Base-by-base conservation (phyloP, 2,797 vertebrate genomes). In the Spondyliosoma cantharus region DNA sequence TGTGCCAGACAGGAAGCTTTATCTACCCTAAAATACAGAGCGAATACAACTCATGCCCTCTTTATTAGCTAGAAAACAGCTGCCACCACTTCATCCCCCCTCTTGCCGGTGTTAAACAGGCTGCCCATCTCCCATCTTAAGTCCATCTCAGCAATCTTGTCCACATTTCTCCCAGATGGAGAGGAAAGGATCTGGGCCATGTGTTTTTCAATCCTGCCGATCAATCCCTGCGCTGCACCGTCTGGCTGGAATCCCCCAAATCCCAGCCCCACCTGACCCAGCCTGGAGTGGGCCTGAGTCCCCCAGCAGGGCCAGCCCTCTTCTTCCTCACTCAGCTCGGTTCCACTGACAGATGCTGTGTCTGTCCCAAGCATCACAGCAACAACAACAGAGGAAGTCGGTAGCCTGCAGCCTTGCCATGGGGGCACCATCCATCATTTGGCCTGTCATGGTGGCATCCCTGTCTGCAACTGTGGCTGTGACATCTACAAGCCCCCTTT, bases 341-440 rank as follows among this genome's bases (percentile, higher is more conserved):
- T 71, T 89, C 78, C 83, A 83, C 76, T 83, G 83, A 89, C 86
- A 92, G 86, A 91, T 91, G 82, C 89, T 86, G 83, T 60, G 84
- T 83, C 71, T 91, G 80, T 90, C 81, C 78, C 80, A 86, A 71
- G 78, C 86, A 88, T 90, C 90, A 85, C 90, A 91, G 81, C 81
- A 81, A 63, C 73, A 76, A 67, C 88, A 91, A 84, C 79, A 83
- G 80, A 86, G 83, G 86, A 90, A 89, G 87, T 81, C 82, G 71
- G 86, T 75, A 75, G 91, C 90, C 89, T 84, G 79, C 83, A 91
- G 90, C 82, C 78, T 78, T 54, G 82, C 91, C 86, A 86, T 45
- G 4, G 83, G 91, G 90, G 73, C 78, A 71, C 83, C 79, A 90
- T 91, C 87, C 81, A 83, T 93, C 89, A 91, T 78, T 75, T 74